A percentile compares a stretch with the other conserved stretches of the same genome.
Conservation (phyloP, 2,797 vertebrate species). For the Ispidina picta region DNA sequence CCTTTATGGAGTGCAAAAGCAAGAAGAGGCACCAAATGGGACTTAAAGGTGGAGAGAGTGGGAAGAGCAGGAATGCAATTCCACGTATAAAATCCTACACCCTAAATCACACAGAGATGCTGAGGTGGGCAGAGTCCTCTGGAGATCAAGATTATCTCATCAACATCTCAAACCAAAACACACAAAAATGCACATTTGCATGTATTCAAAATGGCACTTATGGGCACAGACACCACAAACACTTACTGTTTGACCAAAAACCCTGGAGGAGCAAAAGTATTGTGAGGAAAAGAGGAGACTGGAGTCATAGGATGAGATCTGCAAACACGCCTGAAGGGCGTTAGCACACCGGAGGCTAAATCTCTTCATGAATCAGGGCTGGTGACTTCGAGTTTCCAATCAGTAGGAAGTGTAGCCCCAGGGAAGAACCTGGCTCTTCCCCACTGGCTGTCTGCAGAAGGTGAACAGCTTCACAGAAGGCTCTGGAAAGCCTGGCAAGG, state of each 20-base stretch:
- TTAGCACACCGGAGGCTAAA: background rate
- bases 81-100: background rate
- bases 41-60: background rate
- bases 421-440: background rate
- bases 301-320: constrained; percentile 7
- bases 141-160: background rate
- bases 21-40: background rate
- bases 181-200: background rate
- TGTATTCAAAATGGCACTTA: background rate
- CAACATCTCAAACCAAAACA: background rate
- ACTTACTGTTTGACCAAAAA: constrained; percentile 22
- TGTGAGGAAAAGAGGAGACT: background rate
- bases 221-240: background rate
- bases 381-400: background rate
- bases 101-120: background rate
- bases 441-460: background rate
- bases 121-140: background rate
- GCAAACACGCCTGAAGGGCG: background rate
- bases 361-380: background rate
- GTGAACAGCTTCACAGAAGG: background rate
- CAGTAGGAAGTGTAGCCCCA: background rate
- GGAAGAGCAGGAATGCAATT: background rate
- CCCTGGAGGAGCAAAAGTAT: background rate
- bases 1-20: constrained; percentile 47
- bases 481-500: background rate